phyloP scores from a whole-genome alignment of 2,113 vertebrate genomes.

The Spheniscus mendiculus region DNA sequence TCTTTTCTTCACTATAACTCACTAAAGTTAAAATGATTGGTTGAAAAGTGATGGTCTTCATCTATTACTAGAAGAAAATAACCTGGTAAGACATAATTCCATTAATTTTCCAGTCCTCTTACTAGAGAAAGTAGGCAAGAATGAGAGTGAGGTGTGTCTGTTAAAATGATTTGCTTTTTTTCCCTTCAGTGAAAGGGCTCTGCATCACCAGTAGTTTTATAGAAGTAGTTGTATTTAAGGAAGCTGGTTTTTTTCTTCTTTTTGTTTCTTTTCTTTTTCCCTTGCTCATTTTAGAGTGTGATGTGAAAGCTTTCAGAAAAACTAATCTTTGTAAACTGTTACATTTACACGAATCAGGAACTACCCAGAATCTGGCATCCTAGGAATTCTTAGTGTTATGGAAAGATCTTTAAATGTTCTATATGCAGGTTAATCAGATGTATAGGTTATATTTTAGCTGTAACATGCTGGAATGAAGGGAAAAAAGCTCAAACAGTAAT shows the following conservation, averaged over 20 bases:
- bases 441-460: neutral
- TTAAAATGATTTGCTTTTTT: neutral
- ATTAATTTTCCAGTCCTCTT: neutral
- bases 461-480: neutral
- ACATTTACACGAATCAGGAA: neutral
- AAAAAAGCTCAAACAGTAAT: neutral
- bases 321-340: neutral
- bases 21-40: neutral
- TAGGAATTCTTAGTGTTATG: neutral
- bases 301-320: neutral
- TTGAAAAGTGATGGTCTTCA: neutral
- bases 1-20: neutral
- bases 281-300: neutral
- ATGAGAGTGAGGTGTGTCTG: neutral
- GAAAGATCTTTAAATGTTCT: neutral
- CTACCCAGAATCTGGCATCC: neutral
- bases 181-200: neutral
- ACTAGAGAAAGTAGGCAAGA: neutral
- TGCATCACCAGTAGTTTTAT: neutral
- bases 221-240: neutral
- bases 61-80: neutral
- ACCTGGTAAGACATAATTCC: neutral
- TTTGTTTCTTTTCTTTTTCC: neutral
- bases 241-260: neutral
- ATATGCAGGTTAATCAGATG: neutral